Evolutionary conservation across 2,797 vertebrate genomes (phyloP).

Genomic region (Pantherophis vulpinus): DNA sequence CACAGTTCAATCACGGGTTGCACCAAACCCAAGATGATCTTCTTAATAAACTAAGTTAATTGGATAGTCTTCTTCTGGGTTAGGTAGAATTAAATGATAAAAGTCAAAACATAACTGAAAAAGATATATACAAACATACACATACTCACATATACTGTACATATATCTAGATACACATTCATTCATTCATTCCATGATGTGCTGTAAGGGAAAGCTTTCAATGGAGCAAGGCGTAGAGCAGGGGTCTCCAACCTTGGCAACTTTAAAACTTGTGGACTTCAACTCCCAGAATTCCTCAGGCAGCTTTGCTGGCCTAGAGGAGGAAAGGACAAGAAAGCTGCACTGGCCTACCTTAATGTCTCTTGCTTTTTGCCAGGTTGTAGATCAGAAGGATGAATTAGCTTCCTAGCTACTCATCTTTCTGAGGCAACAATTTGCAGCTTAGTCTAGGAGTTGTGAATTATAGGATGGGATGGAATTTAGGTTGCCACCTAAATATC

Average conservation of each 20-base stretch:
- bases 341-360: neutral
- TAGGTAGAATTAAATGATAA: slow-evolving; percentile 29
- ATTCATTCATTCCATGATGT: neutral
- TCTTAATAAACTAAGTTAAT: slow-evolving; percentile 39
- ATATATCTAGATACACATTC: neutral
- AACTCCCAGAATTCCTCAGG: too few species aligned
- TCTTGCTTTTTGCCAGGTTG: neutral
- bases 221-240: neutral
- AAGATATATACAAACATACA: neutral
- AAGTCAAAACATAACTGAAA: neutral
- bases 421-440: neutral
- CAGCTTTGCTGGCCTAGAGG: neutral
- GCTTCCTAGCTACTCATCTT: neutral
- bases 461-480: neutral
- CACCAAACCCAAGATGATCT: slow-evolving; percentile 42
- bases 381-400: neutral
- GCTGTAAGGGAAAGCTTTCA: neutral
- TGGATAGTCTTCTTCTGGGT: slow-evolving; percentile 36
- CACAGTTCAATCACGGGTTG: slow-evolving; percentile 38
- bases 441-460: neutral
- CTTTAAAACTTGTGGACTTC: too few species aligned
- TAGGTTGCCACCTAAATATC: neutral
- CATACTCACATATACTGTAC: neutral
- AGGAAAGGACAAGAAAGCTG: neutral
- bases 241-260: too few species aligned